These are phyloP conservation scores for Halocaridina rubra DNA, from an alignment of 2,888 invertebrate genomes.

Conservation along the genomic window DNA sequence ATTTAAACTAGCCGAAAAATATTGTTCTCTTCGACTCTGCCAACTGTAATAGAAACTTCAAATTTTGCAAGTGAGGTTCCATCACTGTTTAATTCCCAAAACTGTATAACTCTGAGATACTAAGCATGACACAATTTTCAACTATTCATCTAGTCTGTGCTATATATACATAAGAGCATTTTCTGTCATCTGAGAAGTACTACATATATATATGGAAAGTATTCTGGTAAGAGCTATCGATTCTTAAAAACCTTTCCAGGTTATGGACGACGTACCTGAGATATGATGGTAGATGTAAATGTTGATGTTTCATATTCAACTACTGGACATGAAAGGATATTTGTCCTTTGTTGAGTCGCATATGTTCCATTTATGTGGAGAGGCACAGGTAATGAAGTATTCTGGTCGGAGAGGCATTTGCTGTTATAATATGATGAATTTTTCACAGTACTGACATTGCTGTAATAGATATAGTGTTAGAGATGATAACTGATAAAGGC, in stretches of 20 bases:
- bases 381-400: neutral
- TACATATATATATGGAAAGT: conserved; percentile 2
- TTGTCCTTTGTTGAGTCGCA: neutral
- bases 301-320: neutral
- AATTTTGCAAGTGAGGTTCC: neutral
- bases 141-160: too few species aligned
- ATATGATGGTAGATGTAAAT: conserved; percentile 11
- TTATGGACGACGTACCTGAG: neutral
- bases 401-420: neutral
- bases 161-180: too few species aligned
- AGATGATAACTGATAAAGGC: too few species aligned
- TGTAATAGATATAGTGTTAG: too few species aligned
- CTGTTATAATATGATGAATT: neutral
- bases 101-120: too few species aligned
- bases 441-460: neutral
- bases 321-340: neutral
- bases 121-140: too few species aligned
- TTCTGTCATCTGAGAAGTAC: neutral
- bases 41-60: neutral
- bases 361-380: neutral
- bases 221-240: too few species aligned
- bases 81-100: too few species aligned
- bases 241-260: too few species aligned
- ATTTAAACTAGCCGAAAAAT: neutral
- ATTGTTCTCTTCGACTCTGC: neutral